phyloP scores from a whole-genome alignment of 1,140 invertebrate species.

The Drosophila littoralis region DNA sequence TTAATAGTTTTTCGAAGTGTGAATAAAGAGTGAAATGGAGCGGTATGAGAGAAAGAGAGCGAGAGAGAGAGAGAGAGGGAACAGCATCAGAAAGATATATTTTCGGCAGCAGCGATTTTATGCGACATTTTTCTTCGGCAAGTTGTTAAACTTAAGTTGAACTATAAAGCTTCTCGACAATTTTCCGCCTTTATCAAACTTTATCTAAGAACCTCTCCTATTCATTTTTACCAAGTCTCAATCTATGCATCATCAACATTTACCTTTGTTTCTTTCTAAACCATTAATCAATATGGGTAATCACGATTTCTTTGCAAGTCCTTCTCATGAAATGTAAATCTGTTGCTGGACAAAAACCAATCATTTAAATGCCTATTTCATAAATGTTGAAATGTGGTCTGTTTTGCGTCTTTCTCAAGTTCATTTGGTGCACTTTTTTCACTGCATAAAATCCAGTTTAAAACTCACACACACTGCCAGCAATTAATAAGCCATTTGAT shows the following conservation, averaged over 20 bases:
- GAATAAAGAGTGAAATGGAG: no score
- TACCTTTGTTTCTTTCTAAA: slow-evolving; percentile 1
- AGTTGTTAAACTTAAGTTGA: no score
- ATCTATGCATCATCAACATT: no score
- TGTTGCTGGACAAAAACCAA: slow-evolving; percentile 36
- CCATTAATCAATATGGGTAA: neutral
- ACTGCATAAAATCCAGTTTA: slow-evolving; percentile 34
- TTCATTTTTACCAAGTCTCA: no score
- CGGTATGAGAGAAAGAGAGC: neutral
- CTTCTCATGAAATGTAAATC: neutral
- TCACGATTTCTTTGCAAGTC: neutral
- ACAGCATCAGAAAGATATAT: neutral
- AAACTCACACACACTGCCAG: slow-evolving; percentile 47
- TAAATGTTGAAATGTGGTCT: slow-evolving; percentile 17
- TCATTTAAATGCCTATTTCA: slow-evolving; percentile 60
- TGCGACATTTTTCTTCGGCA: no score
- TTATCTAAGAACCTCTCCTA: no score
- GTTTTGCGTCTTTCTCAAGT: slow-evolving; percentile 50
- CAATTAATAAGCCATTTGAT: slow-evolving; percentile 72
- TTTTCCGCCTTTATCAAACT: no score
- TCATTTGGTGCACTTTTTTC: slow-evolving; percentile 53
- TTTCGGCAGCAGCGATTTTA: neutral
- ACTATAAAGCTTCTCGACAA: no score
- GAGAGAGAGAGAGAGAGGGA: neutral
- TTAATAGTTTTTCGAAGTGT: slow-evolving; percentile 17